Evolutionary conservation across 2,113 vertebrate species (phyloP).

Genomic region (Geococcyx californianus): DNA sequence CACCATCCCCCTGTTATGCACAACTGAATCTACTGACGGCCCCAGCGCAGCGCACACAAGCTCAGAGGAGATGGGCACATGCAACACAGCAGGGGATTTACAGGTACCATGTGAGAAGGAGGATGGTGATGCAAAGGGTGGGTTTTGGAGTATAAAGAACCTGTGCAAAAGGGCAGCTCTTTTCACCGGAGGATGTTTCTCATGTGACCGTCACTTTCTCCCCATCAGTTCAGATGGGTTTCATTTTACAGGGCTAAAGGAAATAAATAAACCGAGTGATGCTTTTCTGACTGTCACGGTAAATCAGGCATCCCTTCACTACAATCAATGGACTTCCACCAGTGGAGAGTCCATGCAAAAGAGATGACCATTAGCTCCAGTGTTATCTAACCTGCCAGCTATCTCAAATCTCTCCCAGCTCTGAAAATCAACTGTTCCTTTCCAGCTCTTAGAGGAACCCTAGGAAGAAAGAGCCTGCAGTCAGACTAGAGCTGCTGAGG

Average conservation of each 20-base stretch:
- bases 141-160: background rate
- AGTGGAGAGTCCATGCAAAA: background rate
- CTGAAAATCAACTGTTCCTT: slow-evolving; percentile 52
- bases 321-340: slow-evolving; percentile 15
- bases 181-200: background rate
- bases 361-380: background rate
- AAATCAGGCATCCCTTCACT: slow-evolving; percentile 4
- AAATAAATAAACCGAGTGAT: slow-evolving; percentile 1
- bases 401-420: background rate
- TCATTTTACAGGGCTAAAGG: background rate
- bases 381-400: background rate
- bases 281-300: background rate
- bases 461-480: slow-evolving; percentile 46
- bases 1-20: background rate
- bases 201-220: background rate
- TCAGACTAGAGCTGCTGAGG: slow-evolving; percentile 56
- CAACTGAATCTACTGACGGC: background rate
- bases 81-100: background rate
- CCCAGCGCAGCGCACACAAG: background rate
- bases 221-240: background rate
- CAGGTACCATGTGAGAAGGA: background rate
- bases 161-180: background rate
- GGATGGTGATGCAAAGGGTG: background rate
- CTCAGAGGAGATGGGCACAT: background rate
- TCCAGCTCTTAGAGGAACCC: slow-evolving; percentile 45